phyloP scores from a whole-genome alignment of 2,113 vertebrate species.

The Anseranas semipalmata region DNA sequence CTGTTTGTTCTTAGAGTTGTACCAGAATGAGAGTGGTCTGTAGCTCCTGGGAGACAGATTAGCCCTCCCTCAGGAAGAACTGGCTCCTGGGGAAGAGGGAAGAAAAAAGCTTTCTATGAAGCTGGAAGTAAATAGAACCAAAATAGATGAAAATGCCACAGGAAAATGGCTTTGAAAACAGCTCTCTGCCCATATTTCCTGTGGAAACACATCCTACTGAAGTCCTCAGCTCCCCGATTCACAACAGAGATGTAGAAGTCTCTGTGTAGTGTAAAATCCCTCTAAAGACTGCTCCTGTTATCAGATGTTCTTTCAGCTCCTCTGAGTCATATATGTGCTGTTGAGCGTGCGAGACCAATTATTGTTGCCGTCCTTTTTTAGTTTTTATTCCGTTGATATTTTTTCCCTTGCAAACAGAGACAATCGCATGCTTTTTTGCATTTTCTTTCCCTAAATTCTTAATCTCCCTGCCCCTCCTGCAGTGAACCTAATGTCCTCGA shows the following conservation, averaged over 20 bases:
- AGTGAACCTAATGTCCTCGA: constrained; percentile 99
- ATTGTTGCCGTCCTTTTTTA: constrained; percentile 74
- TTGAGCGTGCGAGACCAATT: constrained; percentile 72
- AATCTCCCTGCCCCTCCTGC: constrained; percentile 91
- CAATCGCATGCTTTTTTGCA: constrained; percentile 77
- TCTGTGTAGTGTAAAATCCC: constrained; percentile 22
- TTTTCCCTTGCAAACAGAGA: constrained; percentile 75
- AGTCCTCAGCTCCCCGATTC: not conserved
- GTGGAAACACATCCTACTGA: not conserved
- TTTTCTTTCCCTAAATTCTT: constrained; percentile 91
- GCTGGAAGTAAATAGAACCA: not conserved
- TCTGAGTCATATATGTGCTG: constrained; percentile 67
- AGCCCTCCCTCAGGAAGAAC: not conserved
- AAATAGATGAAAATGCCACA: not conserved
- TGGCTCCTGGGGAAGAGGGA: not conserved
- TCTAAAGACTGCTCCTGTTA: constrained; percentile 53
- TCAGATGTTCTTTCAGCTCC: constrained; percentile 60
- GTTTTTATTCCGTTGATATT: constrained; percentile 75
- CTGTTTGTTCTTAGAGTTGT: not conserved
- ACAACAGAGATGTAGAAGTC: constrained; percentile 18
- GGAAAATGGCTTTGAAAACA: constrained; percentile 3
- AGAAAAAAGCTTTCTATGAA: not conserved
- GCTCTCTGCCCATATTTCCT: not conserved
- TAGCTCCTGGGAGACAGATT: constrained; percentile 42
- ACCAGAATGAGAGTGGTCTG: constrained; percentile 22